phyloP scores from a whole-genome alignment of 2,113 vertebrate genomes.

The Rhinopomastus cyanomelas region DNA sequence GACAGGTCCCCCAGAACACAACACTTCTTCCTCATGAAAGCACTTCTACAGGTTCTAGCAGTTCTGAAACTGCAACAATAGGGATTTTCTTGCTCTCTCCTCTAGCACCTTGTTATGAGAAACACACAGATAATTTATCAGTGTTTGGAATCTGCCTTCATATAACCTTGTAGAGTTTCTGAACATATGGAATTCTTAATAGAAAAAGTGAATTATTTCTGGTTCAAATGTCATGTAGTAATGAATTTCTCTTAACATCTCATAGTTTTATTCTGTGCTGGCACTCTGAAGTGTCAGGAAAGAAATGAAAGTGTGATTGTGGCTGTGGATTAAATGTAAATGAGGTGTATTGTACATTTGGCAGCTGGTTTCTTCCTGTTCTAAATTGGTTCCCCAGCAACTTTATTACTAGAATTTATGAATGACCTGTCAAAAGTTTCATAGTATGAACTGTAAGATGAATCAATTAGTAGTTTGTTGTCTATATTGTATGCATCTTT shows the following conservation, averaged over 20 bases:
- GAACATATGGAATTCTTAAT: conserved; percentile 27
- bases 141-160: conserved; percentile 30
- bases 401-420: background rate
- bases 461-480: background rate
- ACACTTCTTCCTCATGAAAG: too few relatives aligned
- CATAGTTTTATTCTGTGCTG: background rate
- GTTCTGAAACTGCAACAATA: too few relatives aligned
- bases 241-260: conserved; percentile 45
- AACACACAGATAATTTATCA: conserved; percentile 47
- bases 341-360: background rate
- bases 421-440: conserved; percentile 1
- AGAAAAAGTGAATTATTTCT: conserved; percentile 63
- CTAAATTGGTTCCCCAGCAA: background rate
- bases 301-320: conserved; percentile 25
- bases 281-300: conserved; percentile 28
- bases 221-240: conserved; percentile 5
- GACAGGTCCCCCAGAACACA: too few relatives aligned
- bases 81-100: background rate
- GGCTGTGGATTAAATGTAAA: conserved; percentile 30
- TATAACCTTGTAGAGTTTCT: conserved; percentile 20
- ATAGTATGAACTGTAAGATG: background rate
- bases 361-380: conserved; percentile 5
- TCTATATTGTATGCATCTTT: background rate
- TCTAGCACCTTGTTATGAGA: conserved; percentile 19
- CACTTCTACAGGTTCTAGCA: too few relatives aligned